phyloP scores from a whole-genome alignment of 1,140 invertebrate genomes.

The Saccostrea glomerata region DNA sequence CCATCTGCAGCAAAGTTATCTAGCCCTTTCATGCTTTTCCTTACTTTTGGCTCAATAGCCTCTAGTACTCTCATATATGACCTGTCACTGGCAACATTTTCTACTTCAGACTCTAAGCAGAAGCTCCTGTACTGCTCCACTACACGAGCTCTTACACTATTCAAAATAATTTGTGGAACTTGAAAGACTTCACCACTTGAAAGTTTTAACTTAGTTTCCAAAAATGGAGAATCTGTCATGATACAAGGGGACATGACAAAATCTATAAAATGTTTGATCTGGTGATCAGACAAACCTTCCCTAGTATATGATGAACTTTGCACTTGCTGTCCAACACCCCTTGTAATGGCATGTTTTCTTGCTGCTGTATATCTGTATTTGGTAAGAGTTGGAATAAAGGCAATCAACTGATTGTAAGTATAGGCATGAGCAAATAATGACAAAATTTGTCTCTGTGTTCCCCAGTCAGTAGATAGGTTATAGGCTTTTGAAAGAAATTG shows the following conservation, averaged over 20 bases:
- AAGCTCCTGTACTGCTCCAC: constrained; percentile 29
- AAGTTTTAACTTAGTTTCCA: constrained; percentile 34
- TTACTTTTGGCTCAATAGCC: constrained; percentile 32
- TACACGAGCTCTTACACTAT: constrained; percentile 37
- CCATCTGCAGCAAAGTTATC: constrained; percentile 50
- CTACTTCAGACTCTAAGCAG: background rate
- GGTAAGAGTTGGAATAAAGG: constrained; percentile 2
- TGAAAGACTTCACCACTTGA: constrained; percentile 26
- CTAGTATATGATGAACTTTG: no score
- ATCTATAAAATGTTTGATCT: constrained; percentile 40
- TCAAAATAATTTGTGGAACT: constrained; percentile 44
- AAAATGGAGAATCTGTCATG: constrained; percentile 39
- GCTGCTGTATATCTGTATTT: constrained; percentile 10
- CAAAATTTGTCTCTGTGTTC: constrained; percentile 34
- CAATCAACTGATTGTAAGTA: background rate
- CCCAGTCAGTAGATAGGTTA: background rate
- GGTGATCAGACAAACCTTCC: background rate
- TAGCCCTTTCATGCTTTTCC: constrained; percentile 42
- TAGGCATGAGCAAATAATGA: background rate
- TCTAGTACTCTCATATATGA: constrained; percentile 42
- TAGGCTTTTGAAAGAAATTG: constrained; percentile 1
- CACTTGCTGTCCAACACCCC: background rate
- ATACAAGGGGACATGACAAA: constrained; percentile 26
- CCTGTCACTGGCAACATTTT: constrained; percentile 14
- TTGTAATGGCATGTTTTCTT: background rate